Evolutionary conservation across 2,113 vertebrate genomes (phyloP).

Genomic region (Tachysurus vachellii): DNA sequence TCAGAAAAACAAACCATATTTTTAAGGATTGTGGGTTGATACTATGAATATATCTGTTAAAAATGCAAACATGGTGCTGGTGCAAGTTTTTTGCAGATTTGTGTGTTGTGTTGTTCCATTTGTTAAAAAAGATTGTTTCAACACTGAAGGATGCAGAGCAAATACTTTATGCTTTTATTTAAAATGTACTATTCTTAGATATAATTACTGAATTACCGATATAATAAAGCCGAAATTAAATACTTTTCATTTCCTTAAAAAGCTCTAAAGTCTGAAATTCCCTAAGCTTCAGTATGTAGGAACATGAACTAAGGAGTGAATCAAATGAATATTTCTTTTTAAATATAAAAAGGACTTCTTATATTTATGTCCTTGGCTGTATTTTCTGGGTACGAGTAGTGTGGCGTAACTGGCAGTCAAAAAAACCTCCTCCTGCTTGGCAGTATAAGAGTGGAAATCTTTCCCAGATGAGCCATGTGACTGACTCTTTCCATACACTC

Average conservation of each 20-base stretch:
- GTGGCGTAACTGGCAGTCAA: slow-evolving; percentile 39
- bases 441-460: slow-evolving; percentile 63
- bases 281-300: not conserved
- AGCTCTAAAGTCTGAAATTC: not conserved
- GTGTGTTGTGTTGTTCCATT: not conserved
- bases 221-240: not conserved
- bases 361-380: slow-evolving; percentile 23
- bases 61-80: not conserved
- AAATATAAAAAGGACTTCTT: not conserved
- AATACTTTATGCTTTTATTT: slow-evolving; percentile 38
- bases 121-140: not conserved
- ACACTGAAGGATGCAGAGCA: slow-evolving; percentile 23
- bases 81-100: not conserved
- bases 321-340: not conserved
- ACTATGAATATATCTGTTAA: slow-evolving; percentile 39
- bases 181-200: not conserved
- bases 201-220: not conserved
- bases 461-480: slow-evolving; percentile 72
- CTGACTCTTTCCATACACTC: slow-evolving; percentile 66
- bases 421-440: slow-evolving; percentile 55
- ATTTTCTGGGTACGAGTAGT: slow-evolving; percentile 36
- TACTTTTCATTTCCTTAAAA: not conserved
- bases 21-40: not conserved
- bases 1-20: not conserved
- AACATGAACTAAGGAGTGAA: not conserved